Percentiles rank a stretch among this genome's conserved stretches.
phyloP scores from a whole-genome alignment of 2,113 vertebrate species.

The Macheiramphus alcinus region DNA sequence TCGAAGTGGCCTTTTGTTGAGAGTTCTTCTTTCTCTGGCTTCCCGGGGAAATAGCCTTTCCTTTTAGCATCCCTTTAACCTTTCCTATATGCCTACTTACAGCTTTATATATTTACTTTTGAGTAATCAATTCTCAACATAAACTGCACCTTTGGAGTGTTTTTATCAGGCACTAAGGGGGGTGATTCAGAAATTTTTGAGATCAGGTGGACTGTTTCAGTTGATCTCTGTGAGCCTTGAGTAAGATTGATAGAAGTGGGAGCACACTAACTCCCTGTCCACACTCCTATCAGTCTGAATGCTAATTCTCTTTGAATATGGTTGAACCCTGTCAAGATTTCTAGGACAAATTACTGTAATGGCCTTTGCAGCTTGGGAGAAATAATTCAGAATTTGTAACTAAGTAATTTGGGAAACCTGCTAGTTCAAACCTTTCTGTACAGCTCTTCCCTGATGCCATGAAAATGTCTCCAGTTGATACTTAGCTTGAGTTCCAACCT shows the following conservation, averaged over 20 bases:
- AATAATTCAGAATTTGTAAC: not conserved
- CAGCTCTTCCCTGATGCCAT: not conserved
- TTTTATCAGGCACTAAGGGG: not conserved
- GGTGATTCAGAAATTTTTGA: not conserved
- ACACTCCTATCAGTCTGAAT: not conserved
- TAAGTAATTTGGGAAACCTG: not conserved
- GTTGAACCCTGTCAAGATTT: not conserved
- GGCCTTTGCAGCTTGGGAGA: not conserved
- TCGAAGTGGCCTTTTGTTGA: not conserved
- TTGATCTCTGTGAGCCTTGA: not conserved
- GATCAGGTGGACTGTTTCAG: not conserved
- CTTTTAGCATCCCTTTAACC: not conserved
- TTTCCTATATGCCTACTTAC: not conserved
- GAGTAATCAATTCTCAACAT: not conserved
- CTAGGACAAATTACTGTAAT: not conserved
- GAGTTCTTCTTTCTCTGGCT: not conserved
- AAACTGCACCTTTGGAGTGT: not conserved
- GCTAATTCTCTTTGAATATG: not conserved
- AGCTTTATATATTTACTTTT: not conserved
- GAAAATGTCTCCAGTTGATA: not conserved
- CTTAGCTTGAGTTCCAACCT: not conserved
- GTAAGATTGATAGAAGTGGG: not conserved
- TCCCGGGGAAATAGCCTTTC: not conserved
- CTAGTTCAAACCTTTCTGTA: not conserved
- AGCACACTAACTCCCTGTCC: not conserved